Conservation (phyloP, 2,113 vertebrate species). For the Pollimyrus isidori region DNA sequence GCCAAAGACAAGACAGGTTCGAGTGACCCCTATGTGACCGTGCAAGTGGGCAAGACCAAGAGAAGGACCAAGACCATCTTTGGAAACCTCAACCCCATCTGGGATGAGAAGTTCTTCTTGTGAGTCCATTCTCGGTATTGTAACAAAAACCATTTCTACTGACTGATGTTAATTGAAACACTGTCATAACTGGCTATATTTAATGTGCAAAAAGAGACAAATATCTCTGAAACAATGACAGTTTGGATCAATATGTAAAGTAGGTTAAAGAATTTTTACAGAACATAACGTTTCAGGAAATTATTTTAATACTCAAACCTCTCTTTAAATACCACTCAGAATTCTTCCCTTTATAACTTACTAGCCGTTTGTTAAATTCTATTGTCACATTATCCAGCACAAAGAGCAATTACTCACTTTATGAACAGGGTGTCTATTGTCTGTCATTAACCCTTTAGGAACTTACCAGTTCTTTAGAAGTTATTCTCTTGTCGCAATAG, state of each 20-base stretch:
- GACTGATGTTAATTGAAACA: background rate
- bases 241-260: background rate
- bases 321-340: background rate
- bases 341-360: background rate
- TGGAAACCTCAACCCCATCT: constrained; percentile 92
- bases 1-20: constrained; percentile 98
- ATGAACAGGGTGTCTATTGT: constrained; percentile 14
- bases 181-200: background rate
- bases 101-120: constrained; percentile 97
- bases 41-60: constrained; percentile 96
- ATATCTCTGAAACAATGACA: background rate
- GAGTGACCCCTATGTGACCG: constrained; percentile 94
- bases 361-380: background rate
- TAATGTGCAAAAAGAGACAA: background rate
- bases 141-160: background rate
- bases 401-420: background rate
- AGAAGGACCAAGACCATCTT: constrained; percentile 95
- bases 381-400: background rate
- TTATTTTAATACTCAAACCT: background rate
- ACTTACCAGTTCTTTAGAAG: constrained; percentile 3
- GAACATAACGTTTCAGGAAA: background rate
- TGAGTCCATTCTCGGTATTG: constrained; percentile 49
- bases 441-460: constrained; percentile 1
- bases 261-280: background rate
- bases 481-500: constrained; percentile 23